These are phyloP conservation scores for Calyptommatus sinebrachiatus DNA, from an alignment of 2,113 vertebrate genomes.

Conservation along the genomic window DNA sequence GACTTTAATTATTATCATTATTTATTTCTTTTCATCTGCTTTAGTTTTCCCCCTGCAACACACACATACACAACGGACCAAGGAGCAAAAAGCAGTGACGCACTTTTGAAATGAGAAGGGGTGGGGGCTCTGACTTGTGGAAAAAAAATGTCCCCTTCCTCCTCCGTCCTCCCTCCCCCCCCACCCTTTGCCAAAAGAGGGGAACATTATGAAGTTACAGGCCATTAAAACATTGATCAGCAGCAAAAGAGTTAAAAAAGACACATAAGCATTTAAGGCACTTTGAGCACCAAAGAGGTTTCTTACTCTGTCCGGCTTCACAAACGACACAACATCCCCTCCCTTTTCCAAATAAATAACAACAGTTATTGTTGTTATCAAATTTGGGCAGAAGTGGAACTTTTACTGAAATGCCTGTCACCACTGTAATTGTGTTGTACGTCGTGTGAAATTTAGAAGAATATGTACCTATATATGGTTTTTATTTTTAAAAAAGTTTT, in stretches of 20 bases:
- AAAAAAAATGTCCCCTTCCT: not conserved
- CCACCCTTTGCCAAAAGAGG: not conserved
- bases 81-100: slow-evolving; percentile 13
- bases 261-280: slow-evolving; percentile 14
- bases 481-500: not conserved
- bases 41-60: not conserved
- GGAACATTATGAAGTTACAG: slow-evolving; percentile 24
- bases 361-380: no score
- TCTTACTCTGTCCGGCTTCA: no score
- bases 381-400: not conserved
- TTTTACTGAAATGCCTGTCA: not conserved
- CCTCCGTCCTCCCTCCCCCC: not conserved
- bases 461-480: not conserved
- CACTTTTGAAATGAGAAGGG: slow-evolving; percentile 31
- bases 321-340: not conserved
- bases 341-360: not conserved
- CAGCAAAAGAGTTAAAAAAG: slow-evolving; percentile 41
- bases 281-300: slow-evolving; percentile 5
- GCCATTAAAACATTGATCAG: slow-evolving; percentile 38
- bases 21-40: not conserved
- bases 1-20: not conserved
- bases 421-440: not conserved
- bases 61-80: not conserved
- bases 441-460: not conserved
- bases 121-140: slow-evolving; percentile 10